Evolutionary conservation across 2,888 invertebrate species (phyloP).

Genomic region (Aproaerema taeniolella): DNA sequence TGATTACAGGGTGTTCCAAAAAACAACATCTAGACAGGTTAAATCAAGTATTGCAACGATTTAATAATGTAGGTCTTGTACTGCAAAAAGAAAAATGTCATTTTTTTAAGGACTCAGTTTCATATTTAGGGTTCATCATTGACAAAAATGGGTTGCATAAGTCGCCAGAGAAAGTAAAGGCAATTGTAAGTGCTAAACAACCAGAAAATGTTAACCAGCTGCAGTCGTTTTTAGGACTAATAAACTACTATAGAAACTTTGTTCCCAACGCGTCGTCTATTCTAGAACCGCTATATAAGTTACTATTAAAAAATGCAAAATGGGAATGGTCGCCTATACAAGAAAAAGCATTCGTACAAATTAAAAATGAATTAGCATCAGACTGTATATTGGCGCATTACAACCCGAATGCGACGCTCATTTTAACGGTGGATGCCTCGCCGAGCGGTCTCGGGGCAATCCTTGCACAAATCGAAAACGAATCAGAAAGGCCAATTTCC

Average conservation of each 20-base stretch:
- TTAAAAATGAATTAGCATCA: slow-evolving; percentile 14
- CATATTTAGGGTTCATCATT: slow-evolving; percentile 11
- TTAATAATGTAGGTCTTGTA: background rate
- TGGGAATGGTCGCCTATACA: background rate
- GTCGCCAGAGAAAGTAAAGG: slow-evolving; percentile 5
- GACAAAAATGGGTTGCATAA: slow-evolving; percentile 9
- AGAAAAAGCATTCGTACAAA: slow-evolving; percentile 10
- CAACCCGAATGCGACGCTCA: slow-evolving; percentile 18
- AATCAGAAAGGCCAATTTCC: slow-evolving; percentile 21
- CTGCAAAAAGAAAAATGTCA: background rate
- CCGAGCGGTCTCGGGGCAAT: slow-evolving; percentile 23
- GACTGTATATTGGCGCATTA: slow-evolving; percentile 23
- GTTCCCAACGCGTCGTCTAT: background rate
- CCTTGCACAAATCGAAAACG: slow-evolving; percentile 15
- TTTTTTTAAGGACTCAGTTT: background rate
- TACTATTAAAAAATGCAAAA: background rate
- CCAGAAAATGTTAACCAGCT: background rate
- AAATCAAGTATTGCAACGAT: background rate
- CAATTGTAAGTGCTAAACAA: background rate
- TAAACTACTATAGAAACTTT: slow-evolving; percentile 6
- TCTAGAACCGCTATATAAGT: background rate
- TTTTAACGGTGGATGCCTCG: slow-evolving; percentile 26
- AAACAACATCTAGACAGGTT: background rate
- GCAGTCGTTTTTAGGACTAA: slow-evolving; percentile 2
- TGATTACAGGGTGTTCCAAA: background rate